A percentile compares a stretch with the other conserved stretches of the same genome.
Conservation (phyloP, 2,888 invertebrate species). For the Diarsia brunnea region DNA sequence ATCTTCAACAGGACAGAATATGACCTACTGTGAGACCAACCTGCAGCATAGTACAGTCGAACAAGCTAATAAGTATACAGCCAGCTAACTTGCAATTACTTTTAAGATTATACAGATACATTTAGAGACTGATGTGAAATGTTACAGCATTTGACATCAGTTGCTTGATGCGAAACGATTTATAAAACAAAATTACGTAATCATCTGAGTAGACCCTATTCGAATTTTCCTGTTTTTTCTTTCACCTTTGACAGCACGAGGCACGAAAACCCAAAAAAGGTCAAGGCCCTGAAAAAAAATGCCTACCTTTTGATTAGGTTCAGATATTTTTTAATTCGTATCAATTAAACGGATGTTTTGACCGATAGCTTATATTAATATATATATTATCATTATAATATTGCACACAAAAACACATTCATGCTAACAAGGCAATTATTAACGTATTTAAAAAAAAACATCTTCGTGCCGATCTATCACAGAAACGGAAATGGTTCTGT, state of each 20-base stretch:
- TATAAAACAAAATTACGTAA: too few species aligned
- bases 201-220: too few species aligned
- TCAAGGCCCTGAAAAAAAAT: neutral
- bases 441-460: conserved; percentile 30
- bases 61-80: too few species aligned
- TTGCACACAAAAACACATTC: conserved; percentile 43
- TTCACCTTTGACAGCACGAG: rapidly evolving
- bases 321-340: conserved; percentile 14
- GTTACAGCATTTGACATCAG: too few species aligned
- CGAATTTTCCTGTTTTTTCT: neutral
- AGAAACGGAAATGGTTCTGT: conserved; percentile 45
- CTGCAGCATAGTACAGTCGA: too few species aligned
- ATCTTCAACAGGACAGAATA: too few species aligned
- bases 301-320: neutral
- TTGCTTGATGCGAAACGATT: too few species aligned
- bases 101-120: too few species aligned
- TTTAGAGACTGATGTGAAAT: too few species aligned
- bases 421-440: conserved; percentile 44
- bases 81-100: too few species aligned
- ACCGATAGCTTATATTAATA: conserved; percentile 13
- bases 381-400: neutral
- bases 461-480: conserved; percentile 1
- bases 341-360: conserved; percentile 51
- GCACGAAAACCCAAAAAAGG: neutral
- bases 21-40: too few species aligned